Base-by-base conservation (phyloP, 2,113 vertebrate species). In the Heloderma charlesbogerti region DNA sequence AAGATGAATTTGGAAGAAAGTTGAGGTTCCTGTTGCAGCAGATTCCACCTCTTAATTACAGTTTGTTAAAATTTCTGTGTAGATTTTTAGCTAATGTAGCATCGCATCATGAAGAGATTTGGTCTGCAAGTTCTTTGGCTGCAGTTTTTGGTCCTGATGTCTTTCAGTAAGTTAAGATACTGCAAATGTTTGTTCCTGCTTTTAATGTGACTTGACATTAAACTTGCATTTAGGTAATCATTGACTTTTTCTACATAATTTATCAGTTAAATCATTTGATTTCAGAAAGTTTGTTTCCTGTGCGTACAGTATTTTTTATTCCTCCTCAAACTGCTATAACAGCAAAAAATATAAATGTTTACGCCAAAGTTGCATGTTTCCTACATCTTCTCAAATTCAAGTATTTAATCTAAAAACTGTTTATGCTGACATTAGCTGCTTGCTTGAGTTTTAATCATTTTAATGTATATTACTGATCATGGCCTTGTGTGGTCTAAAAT, bases 141-240 rank as follows among this genome's bases (percentile, higher is more conserved):
- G 99, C 99, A 74, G 99, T 99, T 96, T 99, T 99, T 91, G 99
- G 98, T 92, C 99, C 99, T 1, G 99, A 99, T 98, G 98, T 99
- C 96, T 99, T 99, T 95, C 99, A 99, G 99, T 99, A 98, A 98
- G 99, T 97, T 89, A 90, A 63, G 27, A 93, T 94, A 34, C 43
- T 51, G 87, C 78, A 92, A 87, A 79, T 90, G 95, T 90, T 66
- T 93, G 43, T 0, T 0, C 86, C 13, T 77, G 29, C 40, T 75
- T 92, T 88, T 34, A 48, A 0, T 75, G 80, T 43, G 48, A 87
- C 72, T 77, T 89, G 72, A 29, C 25, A 83, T 25, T 45, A 63
- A 45, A 25, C 45, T 27, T 88, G 63, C 37, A 63, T 57, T 87
- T 75, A 84, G 20, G n/a, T 43, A 16, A 6, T 82, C 29, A 29